These are phyloP conservation scores for Scaptodrosophila lebanonensis DNA, from an alignment of 1,140 invertebrate genomes.

Conservation along the genomic window DNA sequence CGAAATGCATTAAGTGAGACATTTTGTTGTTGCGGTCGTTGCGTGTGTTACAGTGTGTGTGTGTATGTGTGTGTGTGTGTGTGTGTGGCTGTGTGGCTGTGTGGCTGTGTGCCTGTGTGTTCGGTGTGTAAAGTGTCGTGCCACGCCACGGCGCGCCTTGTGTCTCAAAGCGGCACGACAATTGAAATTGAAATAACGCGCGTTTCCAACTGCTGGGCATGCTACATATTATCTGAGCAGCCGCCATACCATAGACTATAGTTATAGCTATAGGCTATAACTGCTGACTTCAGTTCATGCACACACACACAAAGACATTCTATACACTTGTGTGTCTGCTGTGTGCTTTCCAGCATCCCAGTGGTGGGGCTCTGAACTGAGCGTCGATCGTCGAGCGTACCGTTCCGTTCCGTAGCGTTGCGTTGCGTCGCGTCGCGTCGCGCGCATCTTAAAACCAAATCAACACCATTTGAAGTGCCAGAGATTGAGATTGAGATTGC, in stretches of 20 bases:
- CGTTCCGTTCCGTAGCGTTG: too few species aligned
- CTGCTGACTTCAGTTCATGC: too few species aligned
- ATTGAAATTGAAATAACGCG: constrained; percentile 40
- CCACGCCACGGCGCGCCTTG: constrained; percentile 43
- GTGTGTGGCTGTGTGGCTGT: constrained; percentile 27
- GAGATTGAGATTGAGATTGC: constrained; percentile 71
- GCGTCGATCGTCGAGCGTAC: too few species aligned
- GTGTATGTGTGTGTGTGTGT: constrained; percentile 12
- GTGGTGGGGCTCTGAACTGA: too few species aligned
- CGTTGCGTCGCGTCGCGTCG: too few species aligned
- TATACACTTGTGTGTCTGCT: too few species aligned
- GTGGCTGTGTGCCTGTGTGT: constrained; percentile 13
- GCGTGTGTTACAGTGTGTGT: background rate
- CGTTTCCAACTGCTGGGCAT: constrained; percentile 25
- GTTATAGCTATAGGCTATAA: too few species aligned
- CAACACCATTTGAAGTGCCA: constrained; percentile 64
- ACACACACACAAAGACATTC: too few species aligned
- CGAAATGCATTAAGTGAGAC: constrained; percentile 47
- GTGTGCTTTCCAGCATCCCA: too few species aligned
- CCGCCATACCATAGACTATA: too few species aligned
- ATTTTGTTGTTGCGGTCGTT: too few species aligned
- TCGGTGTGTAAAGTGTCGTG: constrained; percentile 1
- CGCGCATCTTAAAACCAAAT: constrained; percentile 29
- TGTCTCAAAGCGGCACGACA: constrained; percentile 51
- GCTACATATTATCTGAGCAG: too few species aligned